Percentiles rank a stretch among this genome's conserved stretches.
phyloP scores from a whole-genome alignment of 1,140 invertebrate genomes.

The Drosophila ananassae region DNA sequence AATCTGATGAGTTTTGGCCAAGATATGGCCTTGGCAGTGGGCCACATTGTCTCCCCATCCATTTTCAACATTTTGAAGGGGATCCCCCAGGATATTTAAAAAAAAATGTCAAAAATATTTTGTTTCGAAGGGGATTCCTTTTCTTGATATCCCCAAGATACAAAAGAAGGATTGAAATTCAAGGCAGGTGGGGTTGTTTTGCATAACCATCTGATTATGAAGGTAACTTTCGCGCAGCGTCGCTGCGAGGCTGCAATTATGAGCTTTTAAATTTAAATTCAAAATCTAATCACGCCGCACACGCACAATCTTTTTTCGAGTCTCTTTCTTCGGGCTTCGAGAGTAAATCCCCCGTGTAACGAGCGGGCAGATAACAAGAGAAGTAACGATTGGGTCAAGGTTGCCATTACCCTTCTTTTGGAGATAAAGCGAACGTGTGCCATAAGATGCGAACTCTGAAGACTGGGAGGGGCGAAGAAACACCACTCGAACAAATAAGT shows the following conservation, averaged over 20 bases:
- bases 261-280: conserved; percentile 5
- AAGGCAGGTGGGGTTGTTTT: background rate
- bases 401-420: conserved; percentile 46
- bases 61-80: no score
- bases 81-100: no score
- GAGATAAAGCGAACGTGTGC: conserved; percentile 40
- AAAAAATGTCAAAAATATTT: no score
- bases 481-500: conserved; percentile 26
- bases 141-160: no score
- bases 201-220: conserved; percentile 29
- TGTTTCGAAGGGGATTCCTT: no score
- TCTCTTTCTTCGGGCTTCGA: background rate
- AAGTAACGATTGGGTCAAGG: conserved; percentile 44
- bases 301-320: conserved; percentile 10
- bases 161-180: background rate
- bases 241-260: conserved; percentile 21
- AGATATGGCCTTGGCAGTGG: no score
- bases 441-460: conserved; percentile 19
- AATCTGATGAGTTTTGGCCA: no score
- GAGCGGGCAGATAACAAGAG: conserved; percentile 27
- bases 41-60: no score
- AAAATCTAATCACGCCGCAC: conserved; percentile 34
- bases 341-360: conserved; percentile 27
- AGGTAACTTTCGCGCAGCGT: conserved; percentile 34
- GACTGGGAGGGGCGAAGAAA: conserved; percentile 18